A percentile compares a stretch with the other conserved stretches of the same genome.
Conservation (phyloP, 2,888 invertebrate species). For the Hoplodrina ambigua region DNA sequence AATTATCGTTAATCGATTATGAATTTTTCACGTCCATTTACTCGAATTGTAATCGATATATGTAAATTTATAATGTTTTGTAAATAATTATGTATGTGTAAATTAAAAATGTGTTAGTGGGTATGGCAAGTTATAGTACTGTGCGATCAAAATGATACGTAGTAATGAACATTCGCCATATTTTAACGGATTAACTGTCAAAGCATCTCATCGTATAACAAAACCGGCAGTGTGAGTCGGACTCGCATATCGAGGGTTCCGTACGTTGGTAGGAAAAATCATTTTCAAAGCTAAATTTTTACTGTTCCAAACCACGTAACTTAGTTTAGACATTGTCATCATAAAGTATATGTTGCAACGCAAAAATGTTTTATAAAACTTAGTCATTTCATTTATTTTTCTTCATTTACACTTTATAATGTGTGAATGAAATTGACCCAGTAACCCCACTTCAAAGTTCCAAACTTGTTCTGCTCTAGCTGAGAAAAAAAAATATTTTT, state of each 20-base stretch:
- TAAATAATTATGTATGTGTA: conserved; percentile 31
- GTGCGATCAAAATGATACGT: conserved; percentile 12
- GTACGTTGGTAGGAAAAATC: not conserved
- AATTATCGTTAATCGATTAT: conserved; percentile 31
- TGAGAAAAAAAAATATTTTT: too few species aligned
- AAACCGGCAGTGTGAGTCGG: not conserved
- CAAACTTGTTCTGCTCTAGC: too few species aligned
- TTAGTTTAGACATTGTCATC: too few species aligned
- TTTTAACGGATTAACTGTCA: conserved; percentile 6
- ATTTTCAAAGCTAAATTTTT: not conserved
- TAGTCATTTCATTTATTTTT: too few species aligned
- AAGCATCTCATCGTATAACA: not conserved
- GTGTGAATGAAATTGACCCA: too few species aligned
- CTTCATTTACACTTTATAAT: too few species aligned
- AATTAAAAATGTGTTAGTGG: conserved; percentile 26
- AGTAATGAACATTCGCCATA: not conserved
- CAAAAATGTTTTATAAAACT: too few species aligned
- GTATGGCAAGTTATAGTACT: conserved; percentile 51
- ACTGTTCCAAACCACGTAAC: too few species aligned
- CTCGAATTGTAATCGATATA: conserved; percentile 49
- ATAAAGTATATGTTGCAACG: too few species aligned
- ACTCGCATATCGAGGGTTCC: not conserved
- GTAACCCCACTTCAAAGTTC: too few species aligned
- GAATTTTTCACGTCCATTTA: conserved; percentile 29
- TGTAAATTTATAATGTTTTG: conserved; percentile 31